phyloP scores from a whole-genome alignment of 2,113 vertebrate genomes.

The Xenotilapia flavipinnis region DNA sequence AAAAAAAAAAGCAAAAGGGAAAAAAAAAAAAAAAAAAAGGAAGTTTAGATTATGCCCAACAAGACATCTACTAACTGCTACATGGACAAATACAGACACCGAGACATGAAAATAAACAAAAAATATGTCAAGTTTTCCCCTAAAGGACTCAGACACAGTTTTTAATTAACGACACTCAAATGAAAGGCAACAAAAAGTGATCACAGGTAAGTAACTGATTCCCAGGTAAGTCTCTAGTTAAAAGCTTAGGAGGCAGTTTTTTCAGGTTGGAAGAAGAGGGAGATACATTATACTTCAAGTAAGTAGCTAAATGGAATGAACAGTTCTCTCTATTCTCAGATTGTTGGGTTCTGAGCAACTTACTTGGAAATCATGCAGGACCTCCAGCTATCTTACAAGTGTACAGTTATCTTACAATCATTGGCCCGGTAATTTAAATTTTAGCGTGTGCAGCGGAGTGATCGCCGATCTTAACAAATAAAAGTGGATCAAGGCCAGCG shows the following conservation, averaged over 20 bases:
- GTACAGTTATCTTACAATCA: neutral
- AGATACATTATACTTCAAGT: neutral
- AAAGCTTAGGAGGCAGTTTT: neutral
- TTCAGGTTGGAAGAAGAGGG: neutral
- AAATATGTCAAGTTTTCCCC: neutral
- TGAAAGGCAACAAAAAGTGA: neutral
- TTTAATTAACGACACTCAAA: neutral
- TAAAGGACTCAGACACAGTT: neutral
- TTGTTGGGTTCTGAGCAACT: neutral
- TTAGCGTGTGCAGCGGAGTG: neutral
- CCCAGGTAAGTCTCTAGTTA: neutral
- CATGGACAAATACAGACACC: neutral
- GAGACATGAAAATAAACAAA: neutral
- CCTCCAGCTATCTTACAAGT: neutral
- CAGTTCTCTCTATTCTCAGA: neutral
- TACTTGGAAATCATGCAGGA: constrained; percentile 9
- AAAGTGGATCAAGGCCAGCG: neutral
- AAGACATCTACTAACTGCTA: neutral
- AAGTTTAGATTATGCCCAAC: neutral
- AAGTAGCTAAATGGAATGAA: neutral
- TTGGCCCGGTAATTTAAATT: neutral
- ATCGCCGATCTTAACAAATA: neutral
- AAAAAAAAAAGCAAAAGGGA: no score
- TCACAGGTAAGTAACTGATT: neutral
- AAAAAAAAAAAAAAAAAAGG: no score